Evolutionary conservation across 2,888 invertebrate species (phyloP), one percentile per base, ranked within the genome.

Genomic region (Nebria brevicollis): DNA sequence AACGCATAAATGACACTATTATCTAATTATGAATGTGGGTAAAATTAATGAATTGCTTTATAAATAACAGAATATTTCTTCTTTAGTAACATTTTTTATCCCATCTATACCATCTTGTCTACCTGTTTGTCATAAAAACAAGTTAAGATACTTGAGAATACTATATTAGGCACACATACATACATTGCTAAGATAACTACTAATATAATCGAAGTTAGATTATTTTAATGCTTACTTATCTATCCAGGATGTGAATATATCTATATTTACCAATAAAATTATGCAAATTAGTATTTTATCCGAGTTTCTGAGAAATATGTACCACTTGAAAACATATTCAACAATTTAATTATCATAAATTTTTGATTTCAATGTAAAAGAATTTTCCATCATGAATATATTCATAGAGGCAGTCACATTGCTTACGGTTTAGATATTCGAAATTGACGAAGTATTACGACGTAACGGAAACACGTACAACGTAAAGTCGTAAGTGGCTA

Each of bases 321-420:
- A 68, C 72, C 75, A 75, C 80, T 78, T 54, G 75, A 42, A 80
- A 79, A 80, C 80, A 80, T 80, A 80, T 80, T 80, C 80, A 75
- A 80, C 80, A 80, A 80, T 80, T 80, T 75, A 80, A 80, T 80
- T 80, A 80, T 80, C 80, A 80, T 80, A 80, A 80, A 80, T 80
- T 80, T 80, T 80, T 80, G 80, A 80, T 80, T 80, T 80, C 80
- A 80, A 80, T 80, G 80, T 80, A 80, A 75, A 80, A 75, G 80
- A 80, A 80, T 80, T 78, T 80, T 75, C 70, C 20, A 70, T 80
- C 80, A 80, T 80, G 75, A 75, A 80, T 80, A 80, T 80, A 80
- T 80, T 80, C 80, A 80, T 80, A 70, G 75, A 43, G 54, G 54
- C 54, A 54, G 54, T 54, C 54, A 54, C 54, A 54, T 54, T 54